Evolutionary conservation across 2,113 vertebrate species (phyloP), one percentile per base, ranked within the genome.

Genomic region (Phrynocephalus versicolor): DNA sequence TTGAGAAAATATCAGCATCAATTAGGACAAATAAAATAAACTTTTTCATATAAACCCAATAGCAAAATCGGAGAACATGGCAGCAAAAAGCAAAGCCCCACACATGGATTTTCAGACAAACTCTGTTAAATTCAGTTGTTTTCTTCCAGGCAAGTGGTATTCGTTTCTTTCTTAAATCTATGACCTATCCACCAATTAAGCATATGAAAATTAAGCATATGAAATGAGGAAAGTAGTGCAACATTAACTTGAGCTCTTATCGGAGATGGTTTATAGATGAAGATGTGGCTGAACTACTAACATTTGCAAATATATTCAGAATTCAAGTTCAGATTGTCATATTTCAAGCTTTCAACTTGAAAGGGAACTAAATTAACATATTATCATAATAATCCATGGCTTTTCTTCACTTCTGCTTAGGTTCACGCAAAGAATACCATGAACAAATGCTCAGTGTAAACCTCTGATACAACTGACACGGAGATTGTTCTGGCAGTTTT

Each of bases 401-500:
- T 81, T 89, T 83, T 90, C 64, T 74, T 92, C 37, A 70, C 85
- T 93, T 88, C 88, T 79, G 79, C 35, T 93, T 81, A 67, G 35
- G 57, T 30, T 86, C 37, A 85, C 79, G 89, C 85, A 37, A 87
- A 82, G 27, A 84, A 88, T 88, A 82, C 15, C 71, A 86, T 60
- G 87, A 58, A 93, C 85, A 93, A 85, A 79, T n/a, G 88, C 37
- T 77, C 6, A 67, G 27, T 57, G 65, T 73, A 91, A 84, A 81
- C 37, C 51, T 88, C 79, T 79, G 85, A 89, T 86, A 82, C 18
- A 83, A 72, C 74, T 90, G 90, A 93, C 81, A 87, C 21, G 85
- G 75, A 82, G 67, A 90, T 90, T 0, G 35, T 86, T 90, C 88
- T 90, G 89, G 88, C 81, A 86, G 84, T 88, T 86, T 67, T 82